Percentiles rank a stretch among this genome's conserved stretches.
These are phyloP conservation scores for Pterophyllum scalare DNA, from an alignment of 2,113 vertebrate species.

Conservation along the genomic window DNA sequence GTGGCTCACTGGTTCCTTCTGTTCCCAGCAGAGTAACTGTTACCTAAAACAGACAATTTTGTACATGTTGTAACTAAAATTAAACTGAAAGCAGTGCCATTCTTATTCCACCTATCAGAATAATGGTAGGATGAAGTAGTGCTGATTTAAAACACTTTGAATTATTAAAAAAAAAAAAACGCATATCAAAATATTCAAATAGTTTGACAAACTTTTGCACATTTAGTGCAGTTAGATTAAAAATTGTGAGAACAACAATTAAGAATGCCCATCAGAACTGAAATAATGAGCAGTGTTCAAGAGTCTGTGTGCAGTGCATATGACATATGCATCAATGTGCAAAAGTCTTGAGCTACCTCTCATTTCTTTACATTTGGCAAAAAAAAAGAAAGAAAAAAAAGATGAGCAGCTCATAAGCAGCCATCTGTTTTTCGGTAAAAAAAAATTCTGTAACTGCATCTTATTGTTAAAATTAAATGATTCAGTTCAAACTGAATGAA, in stretches of 20 bases:
- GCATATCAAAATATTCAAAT: not conserved
- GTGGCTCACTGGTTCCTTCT: conserved; percentile 89
- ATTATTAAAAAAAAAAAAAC: not conserved
- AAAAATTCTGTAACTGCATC: not conserved
- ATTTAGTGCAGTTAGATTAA: not conserved
- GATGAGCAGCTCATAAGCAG: not conserved
- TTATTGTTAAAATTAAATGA: too few relatives aligned
- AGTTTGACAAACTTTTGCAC: not conserved
- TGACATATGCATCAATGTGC: not conserved
- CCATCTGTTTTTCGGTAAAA: too few relatives aligned
- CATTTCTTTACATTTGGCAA: not conserved
- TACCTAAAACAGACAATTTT: conserved; percentile 78
- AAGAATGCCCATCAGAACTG: not conserved
- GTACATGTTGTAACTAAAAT: not conserved
- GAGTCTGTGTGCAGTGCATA: not conserved
- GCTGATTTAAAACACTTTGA: not conserved
- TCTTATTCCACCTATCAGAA: not conserved
- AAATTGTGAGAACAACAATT: not conserved
- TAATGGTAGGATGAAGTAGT: not conserved
- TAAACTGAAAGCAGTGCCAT: not conserved
- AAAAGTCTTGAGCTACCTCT: too few relatives aligned
- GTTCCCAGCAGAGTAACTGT: conserved; percentile 86
- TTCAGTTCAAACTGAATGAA: too few relatives aligned
- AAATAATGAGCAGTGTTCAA: not conserved
- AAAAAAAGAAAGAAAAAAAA: too few relatives aligned